A percentile compares a stretch with the other conserved stretches of the same genome.
These are phyloP conservation scores for Heteromormyrus szaboi DNA, from an alignment of 2,797 vertebrate genomes.

Conservation along the genomic window DNA sequence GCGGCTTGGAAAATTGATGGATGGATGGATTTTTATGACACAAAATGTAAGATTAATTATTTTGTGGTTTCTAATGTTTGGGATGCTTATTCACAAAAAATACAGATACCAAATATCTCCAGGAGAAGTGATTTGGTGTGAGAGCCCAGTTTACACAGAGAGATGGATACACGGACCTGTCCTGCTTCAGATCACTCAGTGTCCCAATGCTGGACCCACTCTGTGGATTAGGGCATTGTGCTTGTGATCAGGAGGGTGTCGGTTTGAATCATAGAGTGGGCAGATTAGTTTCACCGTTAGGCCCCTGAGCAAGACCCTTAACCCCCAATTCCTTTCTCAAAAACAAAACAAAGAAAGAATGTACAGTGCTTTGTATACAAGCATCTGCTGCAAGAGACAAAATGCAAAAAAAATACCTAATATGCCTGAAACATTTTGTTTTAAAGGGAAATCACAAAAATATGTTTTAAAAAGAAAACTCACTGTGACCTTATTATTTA, in stretches of 20 bases:
- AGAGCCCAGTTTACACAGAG: neutral
- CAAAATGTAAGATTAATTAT: neutral
- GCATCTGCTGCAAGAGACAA: neutral
- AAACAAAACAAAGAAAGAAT: neutral
- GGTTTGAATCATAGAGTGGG: neutral
- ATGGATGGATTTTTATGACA: neutral
- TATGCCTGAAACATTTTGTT: neutral
- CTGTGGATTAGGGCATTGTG: neutral
- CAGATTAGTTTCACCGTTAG: neutral
- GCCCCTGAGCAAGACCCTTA: neutral
- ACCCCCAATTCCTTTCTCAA: neutral
- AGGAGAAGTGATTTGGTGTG: neutral
- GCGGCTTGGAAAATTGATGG: no score
- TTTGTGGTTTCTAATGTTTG: neutral
- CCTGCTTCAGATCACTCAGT: neutral
- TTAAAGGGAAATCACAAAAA: neutral
- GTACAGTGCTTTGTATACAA: neutral
- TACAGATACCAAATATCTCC: neutral
- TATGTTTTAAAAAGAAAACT: neutral
- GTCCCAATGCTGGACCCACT: neutral
- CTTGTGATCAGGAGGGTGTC: neutral
- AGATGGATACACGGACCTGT: neutral
- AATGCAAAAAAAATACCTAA: neutral
- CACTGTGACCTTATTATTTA: neutral
- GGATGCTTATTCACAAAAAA: neutral